These are phyloP conservation scores for Apamea monoglypha DNA, from an alignment of 2,888 invertebrate species.

Conservation along the genomic window DNA sequence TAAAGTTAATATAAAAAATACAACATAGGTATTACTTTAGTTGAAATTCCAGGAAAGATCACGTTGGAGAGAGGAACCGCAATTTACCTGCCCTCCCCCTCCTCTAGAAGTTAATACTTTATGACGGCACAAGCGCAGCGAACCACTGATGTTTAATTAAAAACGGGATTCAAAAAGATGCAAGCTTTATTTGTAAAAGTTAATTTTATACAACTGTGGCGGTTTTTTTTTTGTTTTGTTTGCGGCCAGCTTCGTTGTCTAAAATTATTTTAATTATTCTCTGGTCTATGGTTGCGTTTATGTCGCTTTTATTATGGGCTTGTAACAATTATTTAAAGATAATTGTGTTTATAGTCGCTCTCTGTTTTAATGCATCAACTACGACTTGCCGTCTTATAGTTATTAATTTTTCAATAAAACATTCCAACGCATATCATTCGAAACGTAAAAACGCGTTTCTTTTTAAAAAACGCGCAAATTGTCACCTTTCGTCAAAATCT, in stretches of 20 bases:
- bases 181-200: constrained; percentile 68
- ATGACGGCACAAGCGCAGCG: constrained; percentile 63
- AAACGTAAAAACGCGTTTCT: not conserved
- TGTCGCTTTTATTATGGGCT: constrained; percentile 32
- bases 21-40: constrained; percentile 67
- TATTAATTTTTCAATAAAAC: constrained; percentile 21
- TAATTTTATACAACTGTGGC: constrained; percentile 65
- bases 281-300: constrained; percentile 27
- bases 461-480: constrained; percentile 24
- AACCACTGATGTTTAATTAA: constrained; percentile 70
- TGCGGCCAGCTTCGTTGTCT: constrained; percentile 34
- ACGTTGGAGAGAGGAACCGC: constrained; percentile 63
- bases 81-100: constrained; percentile 66
- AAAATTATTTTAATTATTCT: constrained; percentile 58
- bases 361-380: constrained; percentile 8
- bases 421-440: not conserved
- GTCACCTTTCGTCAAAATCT: constrained; percentile 44
- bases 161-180: constrained; percentile 73
- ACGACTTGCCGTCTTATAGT: not conserved
- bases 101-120: constrained; percentile 66
- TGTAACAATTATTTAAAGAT: constrained; percentile 48
- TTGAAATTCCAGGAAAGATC: constrained; percentile 67
- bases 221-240: constrained; percentile 13
- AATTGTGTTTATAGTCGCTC: constrained; percentile 30
- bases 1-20: constrained; percentile 60